Base-by-base conservation (phyloP, 35 echinoderm and acorn worm genomes). In the Strongylocentrotus purpuratus region DNA sequence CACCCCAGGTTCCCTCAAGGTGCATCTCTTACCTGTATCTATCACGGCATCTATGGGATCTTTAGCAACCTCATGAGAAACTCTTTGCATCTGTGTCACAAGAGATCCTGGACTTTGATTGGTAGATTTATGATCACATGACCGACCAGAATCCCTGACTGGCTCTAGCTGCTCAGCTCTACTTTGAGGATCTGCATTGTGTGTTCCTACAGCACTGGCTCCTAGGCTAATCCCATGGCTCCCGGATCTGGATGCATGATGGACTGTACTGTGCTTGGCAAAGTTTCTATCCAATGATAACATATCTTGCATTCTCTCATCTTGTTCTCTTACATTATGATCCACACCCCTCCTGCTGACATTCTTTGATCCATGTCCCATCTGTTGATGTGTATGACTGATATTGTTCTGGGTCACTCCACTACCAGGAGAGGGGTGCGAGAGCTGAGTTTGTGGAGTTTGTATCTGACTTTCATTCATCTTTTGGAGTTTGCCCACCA, bases 391-490 rank as follows among this genome's bases (percentile, higher is more conserved):
- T 28, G 65, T 78, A 78, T 78, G 22, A 28, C 32, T 89, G 0
- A 17, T 33, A 89, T 46, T 20, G 6, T 89, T 46, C 17, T 32
- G n/a, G 87, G 45, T 46, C 14, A 89, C 7, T 89, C 32, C 87
- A 89, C 9, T 89, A 45, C 87, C 87, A 18, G 10, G 7, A 33
- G 32, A 46, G 45, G 87, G 32, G 87, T 45, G 32, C 12, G 87
- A 33, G 33, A 89, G 87, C 32, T 89, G 12, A 46, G 13, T 28
- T 45, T 22, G 32, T 18, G 32, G 87, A 41, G 87, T 13, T 89
- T 89, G 87, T 22, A 78, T 78, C 87, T 93, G 91, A n/a, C 91
- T 93, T 93, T 46, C 46, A 46, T 93, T 93, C 91, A 93, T 93
- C 48, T 58, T 46, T 45, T 93, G 91, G 12, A 93, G 91, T 58